phyloP scores from a whole-genome alignment of 2,797 vertebrate genomes.

The Gadopsis bispinosus region DNA sequence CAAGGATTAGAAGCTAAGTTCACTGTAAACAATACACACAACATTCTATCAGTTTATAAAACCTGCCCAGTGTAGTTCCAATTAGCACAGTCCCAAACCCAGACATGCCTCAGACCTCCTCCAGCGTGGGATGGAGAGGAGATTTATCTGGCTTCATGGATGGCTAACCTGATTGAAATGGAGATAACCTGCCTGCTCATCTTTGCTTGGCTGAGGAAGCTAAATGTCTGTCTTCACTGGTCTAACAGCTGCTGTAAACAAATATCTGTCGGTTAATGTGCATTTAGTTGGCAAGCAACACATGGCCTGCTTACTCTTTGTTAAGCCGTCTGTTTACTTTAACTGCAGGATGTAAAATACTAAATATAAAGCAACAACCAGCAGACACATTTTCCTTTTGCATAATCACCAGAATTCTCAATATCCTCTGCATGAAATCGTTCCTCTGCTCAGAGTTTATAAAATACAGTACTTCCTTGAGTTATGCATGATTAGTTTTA shows the following conservation, averaged over 20 bases:
- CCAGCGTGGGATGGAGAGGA: slow-evolving; percentile 63
- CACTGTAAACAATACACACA: slow-evolving; percentile 21
- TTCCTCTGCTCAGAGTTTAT: neutral
- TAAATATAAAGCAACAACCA: slow-evolving; percentile 21
- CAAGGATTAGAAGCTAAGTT: neutral
- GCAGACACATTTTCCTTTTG: neutral
- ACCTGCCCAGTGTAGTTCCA: slow-evolving; percentile 63
- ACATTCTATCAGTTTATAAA: slow-evolving; percentile 48
- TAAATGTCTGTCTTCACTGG: slow-evolving; percentile 57
- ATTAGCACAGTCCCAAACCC: slow-evolving; percentile 68
- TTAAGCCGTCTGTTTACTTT: slow-evolving; percentile 30
- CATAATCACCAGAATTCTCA: neutral
- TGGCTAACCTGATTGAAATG: slow-evolving; percentile 76
- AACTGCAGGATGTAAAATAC: slow-evolving; percentile 13
- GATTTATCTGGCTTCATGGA: slow-evolving; percentile 72
- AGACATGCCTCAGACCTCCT: slow-evolving; percentile 72
- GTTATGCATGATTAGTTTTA: neutral
- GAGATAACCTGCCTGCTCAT: slow-evolving; percentile 77
- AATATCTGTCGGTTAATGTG: slow-evolving; percentile 56
- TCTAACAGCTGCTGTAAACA: slow-evolving; percentile 63
- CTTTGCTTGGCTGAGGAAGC: slow-evolving; percentile 62
- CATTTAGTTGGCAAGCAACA: slow-evolving; percentile 35
- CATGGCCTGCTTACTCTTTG: slow-evolving; percentile 33
- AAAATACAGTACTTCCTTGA: neutral
- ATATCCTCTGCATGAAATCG: neutral